Conservation (phyloP, 2,797 vertebrate genomes). For the Bucorvus abyssinicus region DNA sequence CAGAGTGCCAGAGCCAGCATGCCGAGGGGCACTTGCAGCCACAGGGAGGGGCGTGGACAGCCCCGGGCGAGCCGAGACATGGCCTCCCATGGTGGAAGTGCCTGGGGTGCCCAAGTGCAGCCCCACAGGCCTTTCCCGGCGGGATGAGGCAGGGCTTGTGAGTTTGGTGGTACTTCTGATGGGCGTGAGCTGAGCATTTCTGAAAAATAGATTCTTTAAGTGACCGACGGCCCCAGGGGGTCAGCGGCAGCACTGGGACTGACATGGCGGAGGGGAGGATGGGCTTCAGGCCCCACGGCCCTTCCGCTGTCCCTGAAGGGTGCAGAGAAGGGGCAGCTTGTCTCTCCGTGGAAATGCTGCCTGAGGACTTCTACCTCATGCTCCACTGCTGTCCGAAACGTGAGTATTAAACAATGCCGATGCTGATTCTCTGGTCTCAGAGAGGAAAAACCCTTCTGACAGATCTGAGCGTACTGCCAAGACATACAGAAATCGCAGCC, state of each 20-base stretch:
- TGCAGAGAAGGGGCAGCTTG: neutral
- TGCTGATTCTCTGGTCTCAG: neutral
- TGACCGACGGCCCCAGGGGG: too few species aligned
- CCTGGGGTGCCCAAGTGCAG: neutral
- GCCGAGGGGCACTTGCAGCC: neutral
- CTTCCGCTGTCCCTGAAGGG: neutral
- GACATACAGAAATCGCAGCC: neutral
- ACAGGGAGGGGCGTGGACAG: fast-evolving
- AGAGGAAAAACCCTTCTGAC: neutral
- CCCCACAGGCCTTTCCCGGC: neutral
- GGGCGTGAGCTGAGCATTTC: neutral
- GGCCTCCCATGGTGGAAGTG: fast-evolving
- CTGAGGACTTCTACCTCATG: neutral
- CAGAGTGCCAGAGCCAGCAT: fast-evolving
- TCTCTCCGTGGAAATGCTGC: neutral
- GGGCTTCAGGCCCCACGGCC: neutral
- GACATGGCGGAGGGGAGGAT: neutral
- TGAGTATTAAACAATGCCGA: neutral
- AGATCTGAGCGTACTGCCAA: neutral
- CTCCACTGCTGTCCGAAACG: neutral
- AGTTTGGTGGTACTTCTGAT: neutral
- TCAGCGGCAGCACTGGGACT: neutral
- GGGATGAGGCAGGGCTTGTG: fast-evolving
- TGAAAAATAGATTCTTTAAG: neutral
- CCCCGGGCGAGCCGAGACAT: neutral